These are phyloP conservation scores for Shargacucullia verbasci DNA, from an alignment of 2,888 invertebrate genomes.

Conservation along the genomic window DNA sequence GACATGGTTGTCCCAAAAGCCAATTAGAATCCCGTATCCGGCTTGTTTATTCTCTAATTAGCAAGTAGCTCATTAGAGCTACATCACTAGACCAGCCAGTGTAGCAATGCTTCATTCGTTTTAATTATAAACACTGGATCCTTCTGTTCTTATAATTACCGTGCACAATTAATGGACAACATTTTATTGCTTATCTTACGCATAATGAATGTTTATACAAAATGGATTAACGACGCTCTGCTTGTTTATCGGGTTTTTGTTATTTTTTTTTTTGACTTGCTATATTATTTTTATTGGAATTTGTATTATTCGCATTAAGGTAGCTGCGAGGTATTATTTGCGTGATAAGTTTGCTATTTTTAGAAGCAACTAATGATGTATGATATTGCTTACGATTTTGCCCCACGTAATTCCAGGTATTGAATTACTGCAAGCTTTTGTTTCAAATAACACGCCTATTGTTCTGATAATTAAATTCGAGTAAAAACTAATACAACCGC, in stretches of 20 bases:
- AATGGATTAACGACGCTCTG: conserved; percentile 63
- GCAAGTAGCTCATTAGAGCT: conserved; percentile 86
- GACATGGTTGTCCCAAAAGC: conserved; percentile 82
- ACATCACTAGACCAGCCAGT: conserved; percentile 81
- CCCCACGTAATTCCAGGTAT: neutral
- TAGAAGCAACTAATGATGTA: conserved; percentile 2
- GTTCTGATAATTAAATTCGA: conserved; percentile 10
- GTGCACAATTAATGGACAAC: conserved; percentile 80
- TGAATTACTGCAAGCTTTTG: neutral
- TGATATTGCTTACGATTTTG: neutral
- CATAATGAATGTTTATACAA: conserved; percentile 70
- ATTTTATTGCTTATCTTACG: conserved; percentile 79
- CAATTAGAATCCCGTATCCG: conserved; percentile 87
- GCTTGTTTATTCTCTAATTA: conserved; percentile 88
- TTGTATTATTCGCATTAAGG: conserved; percentile 15
- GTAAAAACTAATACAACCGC: conserved; percentile 5
- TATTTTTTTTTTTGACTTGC: conserved; percentile 52
- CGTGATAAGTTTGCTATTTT: too few relatives aligned
- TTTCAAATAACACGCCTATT: conserved; percentile 4
- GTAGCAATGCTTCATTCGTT: conserved; percentile 83
- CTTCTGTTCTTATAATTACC: conserved; percentile 82
- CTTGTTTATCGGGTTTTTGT: conserved; percentile 52
- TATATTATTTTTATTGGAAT: conserved; percentile 31
- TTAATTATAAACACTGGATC: conserved; percentile 85
- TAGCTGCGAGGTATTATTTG: neutral